Evolutionary conservation across 2,888 invertebrate genomes (phyloP), one percentile per base, ranked within the genome.

Genomic region (Drosophila nr. fundita): DNA sequence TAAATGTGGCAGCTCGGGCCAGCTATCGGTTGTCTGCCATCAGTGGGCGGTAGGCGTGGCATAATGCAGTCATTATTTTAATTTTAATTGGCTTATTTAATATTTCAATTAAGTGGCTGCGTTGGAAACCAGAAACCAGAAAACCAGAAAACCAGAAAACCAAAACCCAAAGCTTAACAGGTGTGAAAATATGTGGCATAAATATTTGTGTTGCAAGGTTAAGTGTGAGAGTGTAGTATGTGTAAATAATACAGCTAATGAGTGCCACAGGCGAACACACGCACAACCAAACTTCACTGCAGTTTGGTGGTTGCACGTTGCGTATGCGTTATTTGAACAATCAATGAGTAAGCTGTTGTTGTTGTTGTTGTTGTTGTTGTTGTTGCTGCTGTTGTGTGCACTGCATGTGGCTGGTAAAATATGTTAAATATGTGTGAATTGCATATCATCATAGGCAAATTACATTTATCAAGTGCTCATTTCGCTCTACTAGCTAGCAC

Each of bases 41-140:
- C 86, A 63, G 18, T 54, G 48, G 18, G 6, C 32, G 21, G 21
- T 54, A 49, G 67, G 69, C 64, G 64, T 76, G 61, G 73, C 73
- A 75, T 89, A 75, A 78, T 90, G 75, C 78, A 68, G 61, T 60
- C 59, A 81, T 89, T 79, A 88, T 88, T 90, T 87, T 81, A 83
- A 87, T 91, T 90, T 88, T 88, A 88, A 88, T 88, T 88, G 87
- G 91, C 87, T 88, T 88, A 90, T 88, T 88, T 91, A 90, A 91
- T 83, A 83, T 88, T 91, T 88, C 87, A 88, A 88, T 88, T 91
- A 87, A 82, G 76, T 74, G 83, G 75, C 55, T 34, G 62, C 18
- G 61, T 52, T 65, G 57, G 53, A 49, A 61, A 50, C 68, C 78
- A 71, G 53, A 49, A 61, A 50, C 68, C 78, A 71, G 64, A 66